These are phyloP conservation scores for Megathymus violae DNA, from an alignment of 1,140 invertebrate genomes.

Conservation along the genomic window DNA sequence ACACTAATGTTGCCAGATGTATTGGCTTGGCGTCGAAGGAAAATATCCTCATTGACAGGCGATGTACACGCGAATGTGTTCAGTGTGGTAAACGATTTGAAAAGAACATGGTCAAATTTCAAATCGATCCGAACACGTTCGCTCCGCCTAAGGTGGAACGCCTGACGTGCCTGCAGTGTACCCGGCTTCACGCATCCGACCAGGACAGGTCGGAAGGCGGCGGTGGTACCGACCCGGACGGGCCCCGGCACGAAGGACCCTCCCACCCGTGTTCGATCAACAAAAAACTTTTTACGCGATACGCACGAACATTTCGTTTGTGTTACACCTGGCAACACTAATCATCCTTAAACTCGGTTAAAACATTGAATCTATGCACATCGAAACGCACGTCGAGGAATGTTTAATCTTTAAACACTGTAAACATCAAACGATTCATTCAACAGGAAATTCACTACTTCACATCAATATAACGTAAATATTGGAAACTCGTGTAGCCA, in stretches of 20 bases:
- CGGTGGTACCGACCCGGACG: too few species aligned
- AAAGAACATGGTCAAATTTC: background rate
- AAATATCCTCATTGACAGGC: background rate
- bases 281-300: background rate
- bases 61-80: background rate
- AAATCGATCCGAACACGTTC: background rate
- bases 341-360: too few species aligned
- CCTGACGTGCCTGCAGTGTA: too few species aligned
- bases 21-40: background rate
- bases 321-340: background rate
- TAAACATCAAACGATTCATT: too few species aligned
- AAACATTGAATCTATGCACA: too few species aligned
- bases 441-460: too few species aligned
- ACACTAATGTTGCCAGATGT: background rate
- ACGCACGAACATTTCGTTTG: too few species aligned
- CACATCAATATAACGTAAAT: background rate
- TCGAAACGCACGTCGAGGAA: too few species aligned
- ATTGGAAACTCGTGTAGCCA: background rate
- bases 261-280: background rate
- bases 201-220: too few species aligned
- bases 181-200: too few species aligned
- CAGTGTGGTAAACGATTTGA: background rate
- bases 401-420: too few species aligned
- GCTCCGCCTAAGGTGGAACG: background rate
- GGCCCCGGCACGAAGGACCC: too few species aligned